These are phyloP conservation scores for Dromococcyx pavoninus DNA, from an alignment of 2,797 vertebrate genomes.

Conservation along the genomic window DNA sequence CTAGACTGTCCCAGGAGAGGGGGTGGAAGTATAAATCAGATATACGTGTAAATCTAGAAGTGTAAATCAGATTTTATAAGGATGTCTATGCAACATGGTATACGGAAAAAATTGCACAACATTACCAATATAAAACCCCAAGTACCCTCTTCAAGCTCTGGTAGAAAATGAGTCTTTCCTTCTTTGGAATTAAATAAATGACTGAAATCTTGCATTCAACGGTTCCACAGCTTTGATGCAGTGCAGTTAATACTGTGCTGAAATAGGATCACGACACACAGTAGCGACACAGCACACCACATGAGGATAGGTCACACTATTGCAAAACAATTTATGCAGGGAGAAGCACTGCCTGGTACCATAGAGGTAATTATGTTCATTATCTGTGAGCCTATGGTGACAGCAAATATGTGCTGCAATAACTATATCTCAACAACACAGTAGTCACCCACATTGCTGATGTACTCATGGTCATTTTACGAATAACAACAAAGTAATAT, in stretches of 20 bases:
- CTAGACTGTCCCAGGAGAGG: slow-evolving; percentile 34
- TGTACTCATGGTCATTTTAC: background rate
- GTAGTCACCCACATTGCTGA: background rate
- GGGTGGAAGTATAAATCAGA: slow-evolving; percentile 42
- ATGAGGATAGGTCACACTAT: background rate
- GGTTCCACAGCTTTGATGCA: background rate
- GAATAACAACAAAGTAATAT: background rate
- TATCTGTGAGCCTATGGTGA: slow-evolving; percentile 1
- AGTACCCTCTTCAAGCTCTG: background rate
- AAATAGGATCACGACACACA: background rate
- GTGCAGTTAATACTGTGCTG: background rate
- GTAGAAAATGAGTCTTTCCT: background rate
- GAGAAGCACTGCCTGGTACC: background rate
- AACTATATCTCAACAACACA: background rate
- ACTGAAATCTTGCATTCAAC: background rate
- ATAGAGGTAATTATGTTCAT: slow-evolving; percentile 7
- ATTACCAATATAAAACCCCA: background rate
- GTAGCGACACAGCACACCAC: background rate
- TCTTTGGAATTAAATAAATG: background rate
- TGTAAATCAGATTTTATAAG: slow-evolving; percentile 32
- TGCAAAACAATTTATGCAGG: slow-evolving; percentile 12
- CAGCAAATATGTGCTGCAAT: background rate
- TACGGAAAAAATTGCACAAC: background rate
- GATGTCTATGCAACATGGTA: background rate
- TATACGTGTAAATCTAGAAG: slow-evolving; percentile 10